Evolutionary conservation across 2,797 vertebrate genomes (phyloP).

Genomic region (Acanthiza pusilla): DNA sequence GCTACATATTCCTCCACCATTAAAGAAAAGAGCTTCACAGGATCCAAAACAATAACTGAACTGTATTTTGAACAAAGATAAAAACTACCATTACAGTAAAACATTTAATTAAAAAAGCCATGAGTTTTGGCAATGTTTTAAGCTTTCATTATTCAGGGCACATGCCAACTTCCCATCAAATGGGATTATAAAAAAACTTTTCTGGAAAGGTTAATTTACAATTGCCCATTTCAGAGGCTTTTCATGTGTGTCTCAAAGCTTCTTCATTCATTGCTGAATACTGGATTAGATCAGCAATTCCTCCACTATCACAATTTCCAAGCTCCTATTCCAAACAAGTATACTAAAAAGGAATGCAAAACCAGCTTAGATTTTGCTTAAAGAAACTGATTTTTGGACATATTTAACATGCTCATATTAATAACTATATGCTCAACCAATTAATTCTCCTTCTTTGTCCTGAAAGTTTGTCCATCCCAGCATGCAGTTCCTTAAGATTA

Average conservation of each 20-base stretch:
- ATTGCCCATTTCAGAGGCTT: not conserved
- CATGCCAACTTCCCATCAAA: not conserved
- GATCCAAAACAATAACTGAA: not conserved
- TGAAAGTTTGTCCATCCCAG: not conserved
- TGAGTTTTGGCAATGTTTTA: not conserved
- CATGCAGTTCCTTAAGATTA: not conserved
- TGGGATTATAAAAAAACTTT: not conserved
- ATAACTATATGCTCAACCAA: not conserved
- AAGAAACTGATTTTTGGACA: fast-evolving
- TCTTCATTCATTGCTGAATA: not conserved
- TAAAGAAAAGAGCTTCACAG: not conserved
- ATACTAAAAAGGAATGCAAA: not conserved
- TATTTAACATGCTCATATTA: not conserved
- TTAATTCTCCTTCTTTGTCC: not conserved
- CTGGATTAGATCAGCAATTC: not conserved
- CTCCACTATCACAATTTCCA: not conserved
- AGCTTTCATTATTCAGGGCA: not conserved
- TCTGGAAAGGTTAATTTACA: not conserved
- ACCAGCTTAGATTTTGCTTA: not conserved
- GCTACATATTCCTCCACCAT: not conserved
- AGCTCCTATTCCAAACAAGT: not conserved
- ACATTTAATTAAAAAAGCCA: not conserved
- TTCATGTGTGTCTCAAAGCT: not conserved
- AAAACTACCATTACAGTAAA: not conserved
- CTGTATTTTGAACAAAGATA: not conserved